Evolutionary conservation across 2,888 invertebrate species (phyloP).

Genomic region (Agriopis aurantiaria): DNA sequence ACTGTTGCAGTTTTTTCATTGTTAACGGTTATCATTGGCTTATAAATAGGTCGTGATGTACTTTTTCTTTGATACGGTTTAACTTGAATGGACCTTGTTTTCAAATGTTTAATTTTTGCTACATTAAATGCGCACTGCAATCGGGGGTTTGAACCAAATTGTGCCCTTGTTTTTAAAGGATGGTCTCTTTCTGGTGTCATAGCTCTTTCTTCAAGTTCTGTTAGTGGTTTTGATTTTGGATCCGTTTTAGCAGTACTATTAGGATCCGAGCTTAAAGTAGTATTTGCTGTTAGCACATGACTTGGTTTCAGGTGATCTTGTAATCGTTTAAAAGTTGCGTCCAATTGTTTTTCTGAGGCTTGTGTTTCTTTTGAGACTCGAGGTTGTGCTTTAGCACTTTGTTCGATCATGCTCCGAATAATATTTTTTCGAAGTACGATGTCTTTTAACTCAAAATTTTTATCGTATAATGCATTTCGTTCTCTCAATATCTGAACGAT

Average conservation of each 20-base stretch:
- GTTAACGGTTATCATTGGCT: conserved; percentile 8
- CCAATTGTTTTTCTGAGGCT: conserved; percentile 2
- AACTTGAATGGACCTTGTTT: background rate
- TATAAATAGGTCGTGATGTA: conserved; percentile 2
- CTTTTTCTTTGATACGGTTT: conserved; percentile 7
- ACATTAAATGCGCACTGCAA: background rate
- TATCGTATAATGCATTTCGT: conserved; percentile 8
- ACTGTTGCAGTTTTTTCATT: background rate
- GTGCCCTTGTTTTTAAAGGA: background rate
- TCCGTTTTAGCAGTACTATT: background rate
- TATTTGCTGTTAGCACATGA: background rate
- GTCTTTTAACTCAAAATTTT: conserved; percentile 1
- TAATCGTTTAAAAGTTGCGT: background rate
- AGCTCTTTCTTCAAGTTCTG: background rate
- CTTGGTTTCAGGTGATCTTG: background rate
- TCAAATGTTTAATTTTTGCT: background rate
- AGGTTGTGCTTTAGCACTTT: background rate
- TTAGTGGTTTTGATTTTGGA: background rate
- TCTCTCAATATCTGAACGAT: conserved; percentile 1
- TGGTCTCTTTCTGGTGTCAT: background rate
- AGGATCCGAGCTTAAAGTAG: background rate
- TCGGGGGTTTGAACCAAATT: background rate
- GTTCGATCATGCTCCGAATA: background rate
- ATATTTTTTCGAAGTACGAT: background rate
- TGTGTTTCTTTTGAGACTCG: background rate